Evolutionary conservation across 2,113 vertebrate species (phyloP).

Genomic region (Cynoglossus semilaevis): DNA sequence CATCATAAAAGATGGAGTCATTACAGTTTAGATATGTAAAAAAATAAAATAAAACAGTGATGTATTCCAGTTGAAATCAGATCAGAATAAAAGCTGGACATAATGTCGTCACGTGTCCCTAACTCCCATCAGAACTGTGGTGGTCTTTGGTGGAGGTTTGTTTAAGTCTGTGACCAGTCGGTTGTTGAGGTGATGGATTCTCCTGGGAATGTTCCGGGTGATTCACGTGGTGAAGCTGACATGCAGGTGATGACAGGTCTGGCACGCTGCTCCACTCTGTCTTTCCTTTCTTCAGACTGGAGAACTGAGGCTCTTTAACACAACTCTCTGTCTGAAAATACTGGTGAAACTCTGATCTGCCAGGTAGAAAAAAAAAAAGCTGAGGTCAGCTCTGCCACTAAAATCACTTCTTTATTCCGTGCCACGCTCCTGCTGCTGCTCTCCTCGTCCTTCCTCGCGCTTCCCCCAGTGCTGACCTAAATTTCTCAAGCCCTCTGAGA

Average conservation of each 20-base stretch:
- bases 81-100: too few relatives aligned
- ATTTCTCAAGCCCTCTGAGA: conserved; percentile 61
- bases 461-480: conserved; percentile 62
- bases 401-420: conserved; percentile 63
- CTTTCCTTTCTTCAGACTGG: conserved; percentile 30
- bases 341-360: conserved; percentile 45
- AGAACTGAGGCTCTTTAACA: conserved; percentile 33
- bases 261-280: conserved; percentile 34
- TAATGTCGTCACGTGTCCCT: too few relatives aligned
- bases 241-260: conserved; percentile 52
- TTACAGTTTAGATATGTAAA: too few relatives aligned
- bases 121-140: too few relatives aligned
- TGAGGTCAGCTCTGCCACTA: conserved; percentile 53
- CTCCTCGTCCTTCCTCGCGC: conserved; percentile 53
- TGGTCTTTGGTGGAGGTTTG: conserved; percentile 20
- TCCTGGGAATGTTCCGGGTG: conserved; percentile 20
- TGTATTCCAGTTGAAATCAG: too few relatives aligned
- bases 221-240: conserved; percentile 33
- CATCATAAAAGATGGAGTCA: too few relatives aligned
- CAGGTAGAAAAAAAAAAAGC: conserved; percentile 45
- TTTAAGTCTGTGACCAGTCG: conserved; percentile 28
- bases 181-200: conserved; percentile 48
- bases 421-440: conserved; percentile 48
- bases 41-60: too few relatives aligned
- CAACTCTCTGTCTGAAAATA: conserved; percentile 26